Evolutionary conservation across 2,113 vertebrate species (phyloP), one percentile per base, ranked within the genome.

Genomic region (Noctilio leporinus): DNA sequence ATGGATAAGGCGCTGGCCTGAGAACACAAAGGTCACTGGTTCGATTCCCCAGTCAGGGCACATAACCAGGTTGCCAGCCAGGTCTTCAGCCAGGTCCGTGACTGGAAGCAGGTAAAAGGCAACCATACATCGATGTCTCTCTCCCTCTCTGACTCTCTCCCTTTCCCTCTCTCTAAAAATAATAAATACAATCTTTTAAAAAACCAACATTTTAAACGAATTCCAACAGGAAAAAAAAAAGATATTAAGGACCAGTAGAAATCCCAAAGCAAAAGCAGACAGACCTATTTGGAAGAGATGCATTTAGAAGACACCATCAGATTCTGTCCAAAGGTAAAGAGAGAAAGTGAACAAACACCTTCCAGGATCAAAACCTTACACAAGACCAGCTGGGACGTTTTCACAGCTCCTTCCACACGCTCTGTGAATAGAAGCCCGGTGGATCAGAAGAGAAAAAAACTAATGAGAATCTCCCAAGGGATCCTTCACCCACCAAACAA

Each of bases 391-490:
- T 64, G 43, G n/a, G 35, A 65, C 35, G 22, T 47, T 70, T 72
- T 82, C 65, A 72, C 12, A 88, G 45, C 76, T 43, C 67, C 45
- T 64, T 73, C 53, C 4, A 28, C 35, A 53, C 81, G 10, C n/a
- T 93, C 84, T 81, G 10, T 81, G 53, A 47, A 80, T 49, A 85
- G 12, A 86, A 81, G 98, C 98, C 97, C 72, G 89, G 98, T 53
- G 98, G 98, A 96, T 95, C 95, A 67, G 98, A 99, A 86, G 98
- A 99, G 98, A 96, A 98, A 98, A 93, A 99, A 96, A 97, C 95
- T 91, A 98, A 97, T 1, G 98, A 98, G 89, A 99, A 98, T 95
- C 91, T 97, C 53, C 97, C 96, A 96, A 91, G 91, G 65, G 98
- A 99, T 85, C 96, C 96, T 90, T 98, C 97, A 93, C 97, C 95